Evolutionary conservation across 2,797 vertebrate species (phyloP).

Genomic region (Thalassophryne amazonica): DNA sequence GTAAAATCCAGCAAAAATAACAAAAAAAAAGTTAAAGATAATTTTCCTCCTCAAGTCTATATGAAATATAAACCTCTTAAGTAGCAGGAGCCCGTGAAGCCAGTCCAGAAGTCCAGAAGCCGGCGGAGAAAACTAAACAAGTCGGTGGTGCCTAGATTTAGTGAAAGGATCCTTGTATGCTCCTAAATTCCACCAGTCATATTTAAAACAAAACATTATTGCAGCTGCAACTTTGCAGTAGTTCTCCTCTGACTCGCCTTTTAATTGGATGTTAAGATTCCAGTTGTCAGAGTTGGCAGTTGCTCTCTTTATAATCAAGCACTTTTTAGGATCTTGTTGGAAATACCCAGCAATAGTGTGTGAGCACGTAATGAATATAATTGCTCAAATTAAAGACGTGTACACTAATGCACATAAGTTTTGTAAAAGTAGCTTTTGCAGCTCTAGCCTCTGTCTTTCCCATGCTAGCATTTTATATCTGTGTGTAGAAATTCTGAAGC

Average conservation of each 20-base stretch:
- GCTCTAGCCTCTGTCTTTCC: not conserved
- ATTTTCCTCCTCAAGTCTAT: not conserved
- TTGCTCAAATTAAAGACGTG: not conserved
- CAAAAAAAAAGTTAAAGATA: constrained; percentile 2
- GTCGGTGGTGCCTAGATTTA: constrained; percentile 52
- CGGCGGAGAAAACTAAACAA: constrained; percentile 67
- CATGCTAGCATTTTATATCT: not conserved
- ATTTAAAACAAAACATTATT: constrained; percentile 80
- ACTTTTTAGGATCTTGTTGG: no score
- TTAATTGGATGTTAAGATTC: constrained; percentile 39
- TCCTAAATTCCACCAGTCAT: constrained; percentile 64
- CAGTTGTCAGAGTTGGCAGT: constrained; percentile 17
- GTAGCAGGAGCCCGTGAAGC: constrained; percentile 21
- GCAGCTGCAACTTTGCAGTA: constrained; percentile 67
- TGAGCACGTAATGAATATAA: no score
- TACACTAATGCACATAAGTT: not conserved
- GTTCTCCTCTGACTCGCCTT: constrained; percentile 30
- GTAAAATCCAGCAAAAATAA: not conserved
- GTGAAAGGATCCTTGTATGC: constrained; percentile 80
- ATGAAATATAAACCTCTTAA: not conserved
- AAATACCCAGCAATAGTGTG: no score
- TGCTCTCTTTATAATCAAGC: no score
- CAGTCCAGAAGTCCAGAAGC: constrained; percentile 36
- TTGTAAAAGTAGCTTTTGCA: not conserved
- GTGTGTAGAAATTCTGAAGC: not conserved